Percentiles rank a stretch among this genome's conserved stretches.
Conservation (phyloP, 2,113 vertebrate genomes). For the Passer montanus region DNA sequence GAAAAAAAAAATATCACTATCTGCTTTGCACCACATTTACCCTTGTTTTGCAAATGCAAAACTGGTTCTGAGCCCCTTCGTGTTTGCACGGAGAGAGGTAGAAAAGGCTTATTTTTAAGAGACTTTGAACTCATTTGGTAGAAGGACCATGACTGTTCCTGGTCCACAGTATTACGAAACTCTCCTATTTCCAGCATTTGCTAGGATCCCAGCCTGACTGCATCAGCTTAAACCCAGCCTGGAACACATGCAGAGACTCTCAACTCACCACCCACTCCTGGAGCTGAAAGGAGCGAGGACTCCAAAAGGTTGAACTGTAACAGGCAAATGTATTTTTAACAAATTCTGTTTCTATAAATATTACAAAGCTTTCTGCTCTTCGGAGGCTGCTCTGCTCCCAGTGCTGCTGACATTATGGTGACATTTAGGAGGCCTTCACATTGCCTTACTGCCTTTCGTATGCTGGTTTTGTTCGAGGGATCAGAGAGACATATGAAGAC, state of each 20-base stretch:
- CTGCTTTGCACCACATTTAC: neutral
- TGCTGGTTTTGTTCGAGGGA: constrained; percentile 68
- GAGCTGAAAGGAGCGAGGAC: constrained; percentile 4
- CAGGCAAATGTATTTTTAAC: constrained; percentile 70
- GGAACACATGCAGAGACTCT: constrained; percentile 13
- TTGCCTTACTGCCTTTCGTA: constrained; percentile 61
- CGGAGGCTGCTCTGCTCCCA: constrained; percentile 54
- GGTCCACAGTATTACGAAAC: neutral
- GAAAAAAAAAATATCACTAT: neutral
- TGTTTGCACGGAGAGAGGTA: neutral
- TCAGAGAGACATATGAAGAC: constrained; percentile 65
- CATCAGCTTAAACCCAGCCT: neutral
- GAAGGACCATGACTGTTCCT: neutral
- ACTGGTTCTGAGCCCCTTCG: neutral
- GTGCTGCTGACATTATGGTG: constrained; percentile 69
- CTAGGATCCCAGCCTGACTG: neutral
- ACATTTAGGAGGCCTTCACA: constrained; percentile 66
- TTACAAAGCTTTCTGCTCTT: constrained; percentile 69
- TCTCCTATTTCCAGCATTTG: neutral
- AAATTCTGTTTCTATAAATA: constrained; percentile 72
- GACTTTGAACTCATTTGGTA: fast-evolving
- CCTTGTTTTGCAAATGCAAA: neutral
- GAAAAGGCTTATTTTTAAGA: neutral
- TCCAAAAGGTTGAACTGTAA: constrained; percentile 48
- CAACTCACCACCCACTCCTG: constrained; percentile 11